Base-by-base conservation (phyloP, 1,140 invertebrate species). In the Microplitis mediator region DNA sequence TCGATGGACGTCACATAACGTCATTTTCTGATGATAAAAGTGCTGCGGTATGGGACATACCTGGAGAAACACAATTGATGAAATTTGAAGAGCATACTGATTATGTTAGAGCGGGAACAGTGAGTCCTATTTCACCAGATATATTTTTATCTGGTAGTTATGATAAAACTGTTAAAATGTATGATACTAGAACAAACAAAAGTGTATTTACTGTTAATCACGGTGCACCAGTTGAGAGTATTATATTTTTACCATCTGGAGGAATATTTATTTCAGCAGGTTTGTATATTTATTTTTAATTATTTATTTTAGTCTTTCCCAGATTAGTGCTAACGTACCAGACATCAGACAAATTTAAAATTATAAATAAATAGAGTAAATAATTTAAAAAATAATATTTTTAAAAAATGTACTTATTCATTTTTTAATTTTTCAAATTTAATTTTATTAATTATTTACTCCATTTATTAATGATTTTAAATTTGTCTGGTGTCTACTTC, bases 21-120 rank as follows among this genome's bases (percentile, higher is more conserved):
- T 97, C 96, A 79, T 98, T 96, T 84, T 95, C 95, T 5, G 97
- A 99, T 88, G 97, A 99, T 83, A 97, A 96, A 85, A 90, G 92
- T n/a, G 91, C 95, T 5, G 88, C 89, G 74, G 75, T 98, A 8
- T 98, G 96, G 96, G 97, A 99, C 81, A 93, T 99, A 80, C 89
- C 94, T 4, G 94, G 90, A 78, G 95, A 97, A 85, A 90, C 92
- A 76, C 88, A 90, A 88, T 77, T 92, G 80, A 76, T 88, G 39
- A 90, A 85, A 16, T 96, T 93, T 81, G 89, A 91, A 71, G 91
- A 90, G 65, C 95, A 97, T 84, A 89, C 82, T 36, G 95, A 97
- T 86, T 97, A 97, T 84, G 89, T 96, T 5, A 89, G 95, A 80
- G 92, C 94, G 56, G 95, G 95, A 36, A 90, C 91, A 58, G 89